These are phyloP conservation scores for Mesochorus sp. DNA, from an alignment of 2,888 invertebrate genomes.

Conservation along the genomic window DNA sequence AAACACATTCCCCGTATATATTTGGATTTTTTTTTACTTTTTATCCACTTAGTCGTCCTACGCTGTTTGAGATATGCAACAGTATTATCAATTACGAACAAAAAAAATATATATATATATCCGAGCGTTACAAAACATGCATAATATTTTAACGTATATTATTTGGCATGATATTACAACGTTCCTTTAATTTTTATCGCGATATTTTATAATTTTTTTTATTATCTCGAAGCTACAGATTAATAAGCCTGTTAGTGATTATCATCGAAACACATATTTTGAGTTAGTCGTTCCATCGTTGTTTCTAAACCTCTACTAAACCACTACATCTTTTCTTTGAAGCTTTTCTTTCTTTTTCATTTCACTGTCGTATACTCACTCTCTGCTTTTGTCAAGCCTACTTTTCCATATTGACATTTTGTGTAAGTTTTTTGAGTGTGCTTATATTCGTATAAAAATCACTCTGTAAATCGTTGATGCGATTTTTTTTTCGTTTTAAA, in stretches of 20 bases:
- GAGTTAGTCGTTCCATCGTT: slow-evolving; percentile 74
- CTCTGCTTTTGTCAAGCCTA: slow-evolving; percentile 31
- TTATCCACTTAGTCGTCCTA: slow-evolving; percentile 41
- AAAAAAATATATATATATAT: slow-evolving; percentile 7
- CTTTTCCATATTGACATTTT: slow-evolving; percentile 21
- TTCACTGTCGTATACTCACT: slow-evolving; percentile 22
- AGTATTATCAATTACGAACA: slow-evolving; percentile 16
- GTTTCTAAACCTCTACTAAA: slow-evolving; percentile 60
- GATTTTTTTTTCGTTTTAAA: slow-evolving; percentile 20
- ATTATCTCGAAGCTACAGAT: not conserved
- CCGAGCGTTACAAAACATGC: too few species aligned
- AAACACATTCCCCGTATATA: slow-evolving; percentile 61
- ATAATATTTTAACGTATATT: slow-evolving; percentile 30
- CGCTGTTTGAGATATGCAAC: slow-evolving; percentile 33
- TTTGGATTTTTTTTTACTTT: slow-evolving; percentile 21
- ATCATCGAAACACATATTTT: slow-evolving; percentile 75
- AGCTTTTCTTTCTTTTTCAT: slow-evolving; percentile 2
- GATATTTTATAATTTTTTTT: not conserved
- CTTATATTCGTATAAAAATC: slow-evolving; percentile 3
- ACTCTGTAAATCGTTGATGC: not conserved
- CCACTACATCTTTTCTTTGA: slow-evolving; percentile 21
- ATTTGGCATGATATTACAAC: slow-evolving; percentile 29
- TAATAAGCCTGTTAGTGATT: slow-evolving; percentile 64
- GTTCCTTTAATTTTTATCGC: slow-evolving; percentile 21
- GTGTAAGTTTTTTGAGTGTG: slow-evolving; percentile 19